Conservation (phyloP, 2,113 vertebrate genomes). For the Rhodinocichla rosea region DNA sequence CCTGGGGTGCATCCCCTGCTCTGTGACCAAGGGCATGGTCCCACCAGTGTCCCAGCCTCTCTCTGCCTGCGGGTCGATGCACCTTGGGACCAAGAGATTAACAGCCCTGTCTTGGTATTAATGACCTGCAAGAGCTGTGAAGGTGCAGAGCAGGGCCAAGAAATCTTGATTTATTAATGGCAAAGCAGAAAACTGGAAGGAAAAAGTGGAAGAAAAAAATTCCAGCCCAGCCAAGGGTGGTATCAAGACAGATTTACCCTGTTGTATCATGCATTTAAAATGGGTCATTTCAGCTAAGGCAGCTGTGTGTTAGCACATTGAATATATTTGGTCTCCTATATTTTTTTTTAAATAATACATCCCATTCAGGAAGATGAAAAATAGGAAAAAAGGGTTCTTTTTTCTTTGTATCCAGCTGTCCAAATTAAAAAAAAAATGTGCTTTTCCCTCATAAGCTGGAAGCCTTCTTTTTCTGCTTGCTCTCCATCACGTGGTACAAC, state of each 20-base stretch:
- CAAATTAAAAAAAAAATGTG: neutral
- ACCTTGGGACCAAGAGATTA: neutral
- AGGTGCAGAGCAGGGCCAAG: neutral
- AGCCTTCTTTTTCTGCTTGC: neutral
- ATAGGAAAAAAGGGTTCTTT: neutral
- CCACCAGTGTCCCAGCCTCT: neutral
- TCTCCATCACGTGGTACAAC: neutral
- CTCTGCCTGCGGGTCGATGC: neutral
- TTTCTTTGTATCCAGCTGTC: neutral
- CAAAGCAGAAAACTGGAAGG: neutral
- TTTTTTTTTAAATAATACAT: neutral
- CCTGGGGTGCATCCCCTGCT: neutral
- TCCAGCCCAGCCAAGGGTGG: neutral
- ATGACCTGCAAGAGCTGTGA: neutral
- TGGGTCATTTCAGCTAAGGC: slow-evolving; percentile 4
- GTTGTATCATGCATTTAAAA: slow-evolving; percentile 1
- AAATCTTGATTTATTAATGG: slow-evolving; percentile 23
- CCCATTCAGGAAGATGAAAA: neutral
- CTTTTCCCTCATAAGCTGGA: neutral
- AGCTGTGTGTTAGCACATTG: neutral
- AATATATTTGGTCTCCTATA: neutral
- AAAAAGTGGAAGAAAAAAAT: neutral
- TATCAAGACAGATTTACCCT: neutral
- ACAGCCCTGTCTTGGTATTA: neutral
- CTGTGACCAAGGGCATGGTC: neutral